phyloP scores from a whole-genome alignment of 2,797 vertebrate genomes.

The Chaetophractus vellerosus region DNA sequence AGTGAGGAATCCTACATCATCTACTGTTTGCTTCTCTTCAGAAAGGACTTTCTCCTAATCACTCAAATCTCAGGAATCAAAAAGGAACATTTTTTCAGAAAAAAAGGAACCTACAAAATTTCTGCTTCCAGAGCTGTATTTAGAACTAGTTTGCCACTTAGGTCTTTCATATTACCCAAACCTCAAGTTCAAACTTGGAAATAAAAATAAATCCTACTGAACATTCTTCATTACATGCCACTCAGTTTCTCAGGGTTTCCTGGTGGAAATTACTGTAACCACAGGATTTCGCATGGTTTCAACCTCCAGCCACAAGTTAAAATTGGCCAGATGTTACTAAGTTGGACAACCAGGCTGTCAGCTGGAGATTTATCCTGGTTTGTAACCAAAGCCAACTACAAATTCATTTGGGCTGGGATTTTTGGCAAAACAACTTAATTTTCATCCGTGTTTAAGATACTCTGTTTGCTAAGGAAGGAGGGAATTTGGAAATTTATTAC shows the following conservation, averaged over 20 bases:
- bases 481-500: not conserved
- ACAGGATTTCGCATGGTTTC: conserved; percentile 43
- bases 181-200: not conserved
- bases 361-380: not conserved
- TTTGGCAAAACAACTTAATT: not conserved
- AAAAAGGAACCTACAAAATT: not conserved
- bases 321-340: conserved; percentile 55
- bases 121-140: not conserved
- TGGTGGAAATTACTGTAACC: conserved; percentile 60
- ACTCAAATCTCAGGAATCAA: not conserved
- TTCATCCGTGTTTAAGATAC: not conserved
- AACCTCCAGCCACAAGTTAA: conserved; percentile 66
- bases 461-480: not conserved
- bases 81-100: not conserved
- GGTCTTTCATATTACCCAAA: not conserved
- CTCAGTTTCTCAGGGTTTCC: conserved; percentile 22
- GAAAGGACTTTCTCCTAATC: not conserved
- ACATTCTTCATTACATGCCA: not conserved
- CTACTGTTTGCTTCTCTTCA: not conserved
- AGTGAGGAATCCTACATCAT: not conserved
- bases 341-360: too few species aligned
- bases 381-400: not conserved
- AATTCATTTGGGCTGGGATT: not conserved
- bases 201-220: not conserved
- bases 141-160: not conserved